These are phyloP conservation scores for Agrilus mali DNA, from an alignment of 2,888 invertebrate genomes.

Conservation along the genomic window DNA sequence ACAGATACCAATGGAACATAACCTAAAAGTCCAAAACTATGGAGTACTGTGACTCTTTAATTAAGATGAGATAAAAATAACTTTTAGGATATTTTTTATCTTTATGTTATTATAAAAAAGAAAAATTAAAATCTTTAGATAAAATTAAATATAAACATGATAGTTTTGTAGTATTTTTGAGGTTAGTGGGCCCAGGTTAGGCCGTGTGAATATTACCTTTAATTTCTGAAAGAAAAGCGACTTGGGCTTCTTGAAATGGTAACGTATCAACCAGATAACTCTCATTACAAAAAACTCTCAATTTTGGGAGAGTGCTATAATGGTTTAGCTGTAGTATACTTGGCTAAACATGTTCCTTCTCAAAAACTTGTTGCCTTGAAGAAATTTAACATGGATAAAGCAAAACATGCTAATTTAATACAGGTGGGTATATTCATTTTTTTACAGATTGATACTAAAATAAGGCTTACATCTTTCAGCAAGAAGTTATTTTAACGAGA, in stretches of 20 bases:
- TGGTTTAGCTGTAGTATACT: slow-evolving; percentile 55
- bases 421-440: slow-evolving; percentile 29
- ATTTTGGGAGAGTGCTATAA: slow-evolving; percentile 57
- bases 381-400: slow-evolving; percentile 62
- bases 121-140: too few species aligned
- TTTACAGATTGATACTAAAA: not conserved
- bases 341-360: slow-evolving; percentile 53
- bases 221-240: not conserved
- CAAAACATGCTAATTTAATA: slow-evolving; percentile 47
- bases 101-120: too few species aligned
- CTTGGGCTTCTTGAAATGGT: slow-evolving; percentile 23
- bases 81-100: too few species aligned
- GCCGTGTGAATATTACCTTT: too few species aligned
- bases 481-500: slow-evolving; percentile 65
- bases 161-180: too few species aligned
- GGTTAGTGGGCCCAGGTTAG: too few species aligned
- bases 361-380: slow-evolving; percentile 60
- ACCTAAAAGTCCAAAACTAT: too few species aligned
- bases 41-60: too few species aligned
- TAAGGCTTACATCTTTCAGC: slow-evolving; percentile 37
- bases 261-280: slow-evolving; percentile 40
- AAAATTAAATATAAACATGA: too few species aligned
- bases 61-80: too few species aligned
- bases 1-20: too few species aligned
- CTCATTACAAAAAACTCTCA: slow-evolving; percentile 54